Percentiles rank a stretch among this genome's conserved stretches.
These are phyloP conservation scores for Porites cylindrica DNA, from an alignment of 92 coral and sea anemone genomes.

Conservation along the genomic window DNA sequence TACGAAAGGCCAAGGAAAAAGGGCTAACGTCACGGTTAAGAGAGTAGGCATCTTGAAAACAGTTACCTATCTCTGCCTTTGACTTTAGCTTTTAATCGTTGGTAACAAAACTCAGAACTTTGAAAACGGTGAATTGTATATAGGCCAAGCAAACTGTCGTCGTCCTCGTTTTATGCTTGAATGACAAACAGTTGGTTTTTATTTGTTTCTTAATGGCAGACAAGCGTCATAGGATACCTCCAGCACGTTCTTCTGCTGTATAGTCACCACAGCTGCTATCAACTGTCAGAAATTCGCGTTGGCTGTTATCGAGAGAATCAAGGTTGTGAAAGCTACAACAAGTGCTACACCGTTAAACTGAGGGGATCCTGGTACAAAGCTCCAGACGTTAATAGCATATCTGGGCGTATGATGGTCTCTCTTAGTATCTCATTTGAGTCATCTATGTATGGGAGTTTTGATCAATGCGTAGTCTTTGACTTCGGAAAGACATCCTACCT, in stretches of 20 bases:
- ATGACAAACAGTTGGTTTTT: not conserved
- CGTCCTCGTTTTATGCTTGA: no score
- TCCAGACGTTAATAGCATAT: conserved; percentile 1
- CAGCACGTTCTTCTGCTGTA: conserved; percentile 49
- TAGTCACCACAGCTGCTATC: conserved; percentile 36
- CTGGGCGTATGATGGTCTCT: conserved; percentile 29
- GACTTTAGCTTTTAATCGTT: no score
- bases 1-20: no score
- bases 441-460: conserved; percentile 68
- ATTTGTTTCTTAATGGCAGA: conserved; percentile 25
- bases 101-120: no score
- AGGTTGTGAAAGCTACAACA: conserved; percentile 16
- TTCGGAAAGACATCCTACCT: conserved; percentile 74
- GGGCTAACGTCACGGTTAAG: no score
- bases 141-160: no score
- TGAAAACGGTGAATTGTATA: no score
- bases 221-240: conserved; percentile 54
- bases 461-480: conserved; percentile 75
- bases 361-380: conserved; percentile 33
- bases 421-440: conserved; percentile 59
- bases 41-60: no score
- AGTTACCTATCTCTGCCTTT: no score
- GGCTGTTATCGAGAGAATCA: conserved; percentile 5
- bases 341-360: conserved; percentile 34
- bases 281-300: conserved; percentile 48